These are phyloP conservation scores for Brachypodius melanocephalos DNA, from an alignment of 2,113 vertebrate genomes.

Conservation along the genomic window DNA sequence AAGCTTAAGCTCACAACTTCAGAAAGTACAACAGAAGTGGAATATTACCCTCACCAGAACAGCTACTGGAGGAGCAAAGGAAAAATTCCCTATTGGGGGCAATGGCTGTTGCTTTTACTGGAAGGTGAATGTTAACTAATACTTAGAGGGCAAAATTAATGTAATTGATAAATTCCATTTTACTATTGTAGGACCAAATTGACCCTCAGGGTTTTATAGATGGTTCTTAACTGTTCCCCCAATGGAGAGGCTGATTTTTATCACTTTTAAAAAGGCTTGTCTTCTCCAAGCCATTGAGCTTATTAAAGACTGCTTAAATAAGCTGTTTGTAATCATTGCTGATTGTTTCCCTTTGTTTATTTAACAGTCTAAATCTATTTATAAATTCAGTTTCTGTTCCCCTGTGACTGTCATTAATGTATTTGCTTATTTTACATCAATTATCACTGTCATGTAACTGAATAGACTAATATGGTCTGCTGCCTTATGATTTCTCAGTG, in stretches of 20 bases:
- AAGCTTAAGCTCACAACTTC: not conserved
- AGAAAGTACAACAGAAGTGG: not conserved
- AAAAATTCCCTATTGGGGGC: not conserved
- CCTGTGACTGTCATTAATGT: conserved; percentile 15
- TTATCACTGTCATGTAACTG: not conserved
- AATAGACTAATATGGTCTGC: not conserved
- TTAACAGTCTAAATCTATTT: conserved; percentile 25
- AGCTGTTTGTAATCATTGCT: conserved; percentile 41
- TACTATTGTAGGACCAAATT: not conserved
- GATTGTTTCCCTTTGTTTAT: conserved; percentile 40
- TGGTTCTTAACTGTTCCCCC: not conserved
- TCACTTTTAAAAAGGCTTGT: not conserved
- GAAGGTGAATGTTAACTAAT: not conserved
- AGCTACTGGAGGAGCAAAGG: not conserved
- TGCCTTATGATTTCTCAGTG: not conserved
- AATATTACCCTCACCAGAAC: not conserved
- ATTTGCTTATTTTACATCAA: conserved; percentile 11
- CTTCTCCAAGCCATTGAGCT: not conserved
- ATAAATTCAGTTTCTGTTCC: not conserved
- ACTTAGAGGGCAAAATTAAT: not conserved
- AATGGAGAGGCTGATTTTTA: not conserved
- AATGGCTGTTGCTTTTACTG: not conserved
- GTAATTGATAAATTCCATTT: not conserved
- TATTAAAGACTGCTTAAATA: conserved; percentile 36
- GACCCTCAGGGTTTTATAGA: not conserved